phyloP scores from a whole-genome alignment of 2,113 vertebrate genomes.

The Sebastes fasciatus region DNA sequence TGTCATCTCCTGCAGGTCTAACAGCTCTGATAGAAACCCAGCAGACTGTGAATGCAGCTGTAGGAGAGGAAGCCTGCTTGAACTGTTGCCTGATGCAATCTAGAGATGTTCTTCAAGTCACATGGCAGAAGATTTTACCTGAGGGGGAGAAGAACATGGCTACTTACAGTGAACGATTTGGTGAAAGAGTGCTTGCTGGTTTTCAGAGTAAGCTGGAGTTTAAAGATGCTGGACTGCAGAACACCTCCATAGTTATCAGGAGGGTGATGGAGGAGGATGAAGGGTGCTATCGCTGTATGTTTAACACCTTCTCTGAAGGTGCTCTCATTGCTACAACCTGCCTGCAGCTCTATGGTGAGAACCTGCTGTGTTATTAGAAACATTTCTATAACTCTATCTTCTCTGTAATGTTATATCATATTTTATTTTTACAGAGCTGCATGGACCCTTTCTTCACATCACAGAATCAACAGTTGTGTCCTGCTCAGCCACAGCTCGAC shows the following conservation, averaged over 20 bases:
- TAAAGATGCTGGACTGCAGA: background rate
- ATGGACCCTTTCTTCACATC: slow-evolving; percentile 45
- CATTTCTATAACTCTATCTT: background rate
- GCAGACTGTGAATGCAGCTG: slow-evolving; percentile 10
- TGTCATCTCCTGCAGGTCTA: too few species aligned
- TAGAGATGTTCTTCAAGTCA: slow-evolving; percentile 46
- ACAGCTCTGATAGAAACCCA: too few species aligned
- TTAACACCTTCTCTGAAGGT: slow-evolving; percentile 48
- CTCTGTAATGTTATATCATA: background rate
- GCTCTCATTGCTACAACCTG: slow-evolving; percentile 10
- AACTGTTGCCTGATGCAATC: slow-evolving; percentile 35
- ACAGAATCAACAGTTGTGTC: too few species aligned
- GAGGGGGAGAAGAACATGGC: fast-evolving
- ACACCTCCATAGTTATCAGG: slow-evolving; percentile 50
- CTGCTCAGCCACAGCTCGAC: too few species aligned
- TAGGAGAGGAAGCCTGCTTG: slow-evolving; percentile 32
- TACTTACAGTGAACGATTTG: too few species aligned
- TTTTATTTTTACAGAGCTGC: slow-evolving; percentile 49
- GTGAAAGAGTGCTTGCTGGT: background rate
- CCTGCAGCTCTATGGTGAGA: slow-evolving; percentile 60
- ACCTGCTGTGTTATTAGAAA: background rate
- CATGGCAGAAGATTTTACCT: slow-evolving; percentile 52
- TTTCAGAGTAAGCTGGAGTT: slow-evolving; percentile 34
- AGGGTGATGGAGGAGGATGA: slow-evolving; percentile 43
- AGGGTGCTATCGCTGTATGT: slow-evolving; percentile 61